Conservation (phyloP, 2,888 invertebrate genomes). For the Andrena camellia region DNA sequence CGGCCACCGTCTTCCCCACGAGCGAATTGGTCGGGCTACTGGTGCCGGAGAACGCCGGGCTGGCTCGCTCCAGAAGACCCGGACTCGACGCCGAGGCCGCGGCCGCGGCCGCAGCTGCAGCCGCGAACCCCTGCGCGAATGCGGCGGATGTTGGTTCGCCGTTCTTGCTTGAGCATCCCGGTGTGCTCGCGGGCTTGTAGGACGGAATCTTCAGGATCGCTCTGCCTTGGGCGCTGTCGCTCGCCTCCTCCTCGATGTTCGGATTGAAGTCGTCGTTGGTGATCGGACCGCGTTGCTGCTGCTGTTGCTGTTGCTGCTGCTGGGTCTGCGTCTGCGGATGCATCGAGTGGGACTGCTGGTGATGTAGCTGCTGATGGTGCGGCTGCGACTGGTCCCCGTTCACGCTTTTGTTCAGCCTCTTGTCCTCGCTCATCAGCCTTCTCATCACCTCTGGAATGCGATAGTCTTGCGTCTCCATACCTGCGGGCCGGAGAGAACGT, state of each 20-base stretch:
- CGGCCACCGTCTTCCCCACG: constrained; percentile 87
- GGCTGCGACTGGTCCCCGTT: constrained; percentile 82
- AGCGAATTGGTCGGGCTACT: constrained; percentile 85
- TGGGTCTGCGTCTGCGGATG: constrained; percentile 78
- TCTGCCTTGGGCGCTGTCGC: constrained; percentile 84
- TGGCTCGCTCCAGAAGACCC: constrained; percentile 84
- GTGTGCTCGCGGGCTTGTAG: constrained; percentile 89
- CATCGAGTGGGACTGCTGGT: constrained; percentile 75
- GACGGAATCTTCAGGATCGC: constrained; percentile 97
- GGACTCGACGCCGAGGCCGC: constrained; percentile 84
- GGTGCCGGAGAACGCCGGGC: constrained; percentile 86
- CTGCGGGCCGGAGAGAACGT: constrained; percentile 58
- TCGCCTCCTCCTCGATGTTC: constrained; percentile 83
- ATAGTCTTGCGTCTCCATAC: constrained; percentile 83
- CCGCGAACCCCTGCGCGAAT: constrained; percentile 79
- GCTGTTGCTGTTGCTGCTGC: constrained; percentile 70
- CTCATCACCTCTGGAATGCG: constrained; percentile 87
- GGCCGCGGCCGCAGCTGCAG: constrained; percentile 70
- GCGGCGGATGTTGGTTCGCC: constrained; percentile 80
- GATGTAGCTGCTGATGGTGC: constrained; percentile 75
- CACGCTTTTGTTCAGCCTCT: constrained; percentile 84
- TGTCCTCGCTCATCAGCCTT: constrained; percentile 87
- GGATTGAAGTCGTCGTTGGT: constrained; percentile 86
- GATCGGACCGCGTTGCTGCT: constrained; percentile 79
- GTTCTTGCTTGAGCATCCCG: constrained; percentile 82